phyloP scores from a whole-genome alignment of 1,140 invertebrate species.

The Nephila pilipes region DNA sequence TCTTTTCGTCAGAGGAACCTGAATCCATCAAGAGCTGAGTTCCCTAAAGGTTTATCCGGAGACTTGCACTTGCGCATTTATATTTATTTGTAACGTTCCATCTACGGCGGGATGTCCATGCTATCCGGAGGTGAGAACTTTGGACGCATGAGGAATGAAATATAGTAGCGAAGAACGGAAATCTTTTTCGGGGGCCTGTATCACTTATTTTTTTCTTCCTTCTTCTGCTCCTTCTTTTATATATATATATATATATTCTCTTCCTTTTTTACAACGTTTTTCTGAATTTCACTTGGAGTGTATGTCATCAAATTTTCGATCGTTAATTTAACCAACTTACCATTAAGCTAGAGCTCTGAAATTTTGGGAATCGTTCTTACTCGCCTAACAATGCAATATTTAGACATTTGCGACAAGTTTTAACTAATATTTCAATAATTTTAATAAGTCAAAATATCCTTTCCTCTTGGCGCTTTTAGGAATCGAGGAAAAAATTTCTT shows the following conservation, averaged over 20 bases:
- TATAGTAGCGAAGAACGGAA: constrained; percentile 65
- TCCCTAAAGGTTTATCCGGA: constrained; percentile 73
- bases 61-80: constrained; percentile 76
- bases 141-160: constrained; percentile 68
- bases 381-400: no score
- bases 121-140: constrained; percentile 72
- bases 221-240: neutral
- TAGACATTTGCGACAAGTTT: no score
- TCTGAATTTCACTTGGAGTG: no score
- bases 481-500: no score
- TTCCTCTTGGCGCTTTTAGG: no score
- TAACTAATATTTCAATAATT: no score
- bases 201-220: constrained; percentile 40
- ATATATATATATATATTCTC: neutral
- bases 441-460: no score
- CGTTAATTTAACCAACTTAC: no score
- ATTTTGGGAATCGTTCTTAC: no score
- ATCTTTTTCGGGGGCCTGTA: constrained; percentile 62
- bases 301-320: no score
- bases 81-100: constrained; percentile 76
- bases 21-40: constrained; percentile 73
- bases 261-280: no score
- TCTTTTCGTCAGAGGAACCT: constrained; percentile 76
- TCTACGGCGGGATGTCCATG: constrained; percentile 73
- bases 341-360: no score